Base-by-base conservation (phyloP, 2,888 invertebrate species). In the Apotomis betuletana region DNA sequence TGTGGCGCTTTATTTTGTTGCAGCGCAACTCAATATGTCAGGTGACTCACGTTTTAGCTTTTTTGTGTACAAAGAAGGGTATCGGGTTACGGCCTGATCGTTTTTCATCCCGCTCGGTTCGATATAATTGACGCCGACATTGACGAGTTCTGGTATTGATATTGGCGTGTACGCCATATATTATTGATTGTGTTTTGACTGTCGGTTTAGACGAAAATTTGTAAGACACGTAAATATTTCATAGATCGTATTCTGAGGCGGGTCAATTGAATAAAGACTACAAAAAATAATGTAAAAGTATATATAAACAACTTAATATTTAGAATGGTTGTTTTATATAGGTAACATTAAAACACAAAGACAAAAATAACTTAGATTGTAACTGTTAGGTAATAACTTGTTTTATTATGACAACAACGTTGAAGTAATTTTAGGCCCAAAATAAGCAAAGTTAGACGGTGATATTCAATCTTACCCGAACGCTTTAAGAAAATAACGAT, bases 401-500 rank as follows among this genome's bases (percentile, higher is more conserved):
- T 27, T 27, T 27, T 27, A 27, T 27, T 27, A 27, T 27, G 41
- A 41, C 41, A 49, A 49, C 49, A 49, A 44, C 44, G 44, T 44
- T 27, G 5, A 6, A 36, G 27, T 10, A 46, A 10, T 44, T 44
- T 27, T 5, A n/a, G 1, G 1, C 5, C 41, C 6, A 41, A 65
- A 36, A 44, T 55, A 55, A n/a, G 12, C 12, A 64, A 15, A 13
- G 15, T 44, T 13, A 46, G 8, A 27, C 44, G 15, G 27, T 55
- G 55, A 54, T 62, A 57, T 71, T 38, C 46, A 10, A 62, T 62
- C 5, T 9, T 27, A 58, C 61, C 51, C 15, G 46, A 61, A 61
- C 38, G 52, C 15, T 72, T 68, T 59, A 52, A 58, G 52, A 67
- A 68, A 72, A 57, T 68, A 72, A 72, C 68, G 72, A 68, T 59